These are phyloP conservation scores for Pediacus dermestoides DNA, from an alignment of 2,888 invertebrate genomes.

Conservation along the genomic window DNA sequence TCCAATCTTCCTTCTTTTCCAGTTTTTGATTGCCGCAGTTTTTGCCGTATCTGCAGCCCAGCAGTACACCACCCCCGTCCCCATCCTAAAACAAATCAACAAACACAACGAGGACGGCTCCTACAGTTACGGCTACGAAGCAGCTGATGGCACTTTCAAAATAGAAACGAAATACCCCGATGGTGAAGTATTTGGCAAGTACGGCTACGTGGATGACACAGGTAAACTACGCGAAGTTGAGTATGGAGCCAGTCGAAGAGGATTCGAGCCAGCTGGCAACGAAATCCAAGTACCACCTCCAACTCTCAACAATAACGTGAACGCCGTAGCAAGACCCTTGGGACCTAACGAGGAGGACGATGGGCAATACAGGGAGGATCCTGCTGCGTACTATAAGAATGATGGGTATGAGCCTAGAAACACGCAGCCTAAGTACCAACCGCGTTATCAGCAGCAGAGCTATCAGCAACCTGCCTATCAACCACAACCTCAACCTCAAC, in stretches of 20 bases:
- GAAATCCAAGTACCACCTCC: slow-evolving; percentile 82
- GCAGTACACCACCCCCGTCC: slow-evolving; percentile 69
- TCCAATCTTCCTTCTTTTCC: slow-evolving; percentile 23
- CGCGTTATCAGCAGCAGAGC: slow-evolving; percentile 21
- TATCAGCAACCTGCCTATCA: slow-evolving; percentile 33
- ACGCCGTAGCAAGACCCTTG: slow-evolving; percentile 40
- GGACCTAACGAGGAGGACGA: slow-evolving; percentile 72
- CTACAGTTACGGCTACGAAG: slow-evolving; percentile 85
- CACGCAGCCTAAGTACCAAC: slow-evolving; percentile 24
- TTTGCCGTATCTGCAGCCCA: slow-evolving; percentile 37
- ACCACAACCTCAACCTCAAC: slow-evolving; percentile 39
- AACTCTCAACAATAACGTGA: slow-evolving; percentile 55
- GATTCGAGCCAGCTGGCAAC: slow-evolving; percentile 76
- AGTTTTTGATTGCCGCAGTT: slow-evolving; percentile 42
- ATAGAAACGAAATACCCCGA: slow-evolving; percentile 82
- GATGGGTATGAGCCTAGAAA: slow-evolving; percentile 44
- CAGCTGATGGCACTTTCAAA: slow-evolving; percentile 81
- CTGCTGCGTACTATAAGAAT: slow-evolving; percentile 71
- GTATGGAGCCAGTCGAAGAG: slow-evolving; percentile 77
- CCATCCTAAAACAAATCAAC: slow-evolving; percentile 80
- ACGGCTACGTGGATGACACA: slow-evolving; percentile 80
- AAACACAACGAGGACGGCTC: slow-evolving; percentile 84
- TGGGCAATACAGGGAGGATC: slow-evolving; percentile 83
- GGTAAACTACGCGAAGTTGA: slow-evolving; percentile 76
- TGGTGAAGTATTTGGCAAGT: slow-evolving; percentile 84